Percentiles rank a stretch among this genome's conserved stretches.
phyloP scores from a whole-genome alignment of 2,797 vertebrate species.

The Malacoraja senta region DNA sequence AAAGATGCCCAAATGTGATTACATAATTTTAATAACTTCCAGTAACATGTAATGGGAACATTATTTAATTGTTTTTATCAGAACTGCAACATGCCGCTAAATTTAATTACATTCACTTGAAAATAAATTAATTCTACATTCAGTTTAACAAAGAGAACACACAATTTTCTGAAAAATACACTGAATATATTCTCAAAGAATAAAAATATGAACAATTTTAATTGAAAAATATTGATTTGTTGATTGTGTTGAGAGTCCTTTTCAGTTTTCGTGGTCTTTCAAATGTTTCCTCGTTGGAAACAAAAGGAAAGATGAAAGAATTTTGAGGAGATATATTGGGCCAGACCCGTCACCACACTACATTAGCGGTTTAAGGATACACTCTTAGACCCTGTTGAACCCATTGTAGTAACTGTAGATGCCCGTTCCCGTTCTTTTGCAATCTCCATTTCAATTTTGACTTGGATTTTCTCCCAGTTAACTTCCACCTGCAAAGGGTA shows the following conservation, averaged over 20 bases:
- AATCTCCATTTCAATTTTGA: constrained; percentile 90
- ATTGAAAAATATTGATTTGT: constrained; percentile 8
- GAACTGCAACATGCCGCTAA: background rate
- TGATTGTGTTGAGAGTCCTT: background rate
- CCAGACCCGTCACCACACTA: background rate
- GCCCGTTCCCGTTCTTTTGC: constrained; percentile 76
- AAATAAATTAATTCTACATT: constrained; percentile 22
- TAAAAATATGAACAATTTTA: background rate
- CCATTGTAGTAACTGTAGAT: constrained; percentile 43
- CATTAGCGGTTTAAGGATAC: background rate
- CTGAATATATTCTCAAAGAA: background rate
- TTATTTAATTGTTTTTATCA: background rate
- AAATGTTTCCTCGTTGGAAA: background rate
- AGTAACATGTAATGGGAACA: background rate
- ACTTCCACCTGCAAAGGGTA: constrained; percentile 76
- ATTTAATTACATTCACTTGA: constrained; percentile 18
- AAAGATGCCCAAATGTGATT: background rate
- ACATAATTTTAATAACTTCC: constrained; percentile 6
- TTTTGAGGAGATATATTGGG: background rate
- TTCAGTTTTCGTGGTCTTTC: background rate
- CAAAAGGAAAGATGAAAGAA: background rate
- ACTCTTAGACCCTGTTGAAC: background rate
- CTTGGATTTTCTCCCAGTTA: constrained; percentile 93
- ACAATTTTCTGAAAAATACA: constrained; percentile 17
- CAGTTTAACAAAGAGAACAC: background rate